Evolutionary conservation across 2,888 invertebrate species (phyloP).

Genomic region (Megalurothrips usitatus): DNA sequence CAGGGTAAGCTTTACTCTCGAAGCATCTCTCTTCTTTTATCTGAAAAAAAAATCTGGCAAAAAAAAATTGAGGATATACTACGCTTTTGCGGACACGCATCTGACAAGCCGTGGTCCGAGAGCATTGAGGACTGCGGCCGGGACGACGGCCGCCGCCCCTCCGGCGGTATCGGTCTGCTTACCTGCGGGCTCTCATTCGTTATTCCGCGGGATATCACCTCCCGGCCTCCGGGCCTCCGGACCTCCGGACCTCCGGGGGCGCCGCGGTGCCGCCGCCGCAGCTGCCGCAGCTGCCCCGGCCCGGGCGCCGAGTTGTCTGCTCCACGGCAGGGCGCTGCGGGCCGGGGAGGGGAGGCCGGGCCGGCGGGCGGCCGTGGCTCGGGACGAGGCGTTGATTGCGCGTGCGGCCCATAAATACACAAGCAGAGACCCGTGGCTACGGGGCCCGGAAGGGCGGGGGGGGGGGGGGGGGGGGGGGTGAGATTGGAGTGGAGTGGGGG

Average conservation of each 20-base stretch:
- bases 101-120: too few relatives aligned
- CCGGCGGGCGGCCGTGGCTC: not conserved
- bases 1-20: not conserved
- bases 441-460: not conserved
- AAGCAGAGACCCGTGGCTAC: not conserved
- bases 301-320: not conserved
- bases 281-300: not conserved
- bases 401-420: constrained; percentile 6
- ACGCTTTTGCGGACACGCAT: too few relatives aligned
- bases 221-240: too few relatives aligned
- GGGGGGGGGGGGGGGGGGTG: not conserved
- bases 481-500: not conserved
- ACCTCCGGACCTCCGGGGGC: not conserved
- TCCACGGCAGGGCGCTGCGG: not conserved
- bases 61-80: too few relatives aligned
- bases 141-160: too few relatives aligned
- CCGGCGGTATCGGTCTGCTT: too few relatives aligned
- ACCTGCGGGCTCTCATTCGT: too few relatives aligned
- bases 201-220: too few relatives aligned
- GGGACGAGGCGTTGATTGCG: not conserved
- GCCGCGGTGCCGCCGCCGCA: not conserved
- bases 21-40: too few relatives aligned
- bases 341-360: not conserved
- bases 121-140: too few relatives aligned
- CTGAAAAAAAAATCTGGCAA: too few relatives aligned